Evolutionary conservation across 2,888 invertebrate species (phyloP).

Genomic region (Brachyptera risi): DNA sequence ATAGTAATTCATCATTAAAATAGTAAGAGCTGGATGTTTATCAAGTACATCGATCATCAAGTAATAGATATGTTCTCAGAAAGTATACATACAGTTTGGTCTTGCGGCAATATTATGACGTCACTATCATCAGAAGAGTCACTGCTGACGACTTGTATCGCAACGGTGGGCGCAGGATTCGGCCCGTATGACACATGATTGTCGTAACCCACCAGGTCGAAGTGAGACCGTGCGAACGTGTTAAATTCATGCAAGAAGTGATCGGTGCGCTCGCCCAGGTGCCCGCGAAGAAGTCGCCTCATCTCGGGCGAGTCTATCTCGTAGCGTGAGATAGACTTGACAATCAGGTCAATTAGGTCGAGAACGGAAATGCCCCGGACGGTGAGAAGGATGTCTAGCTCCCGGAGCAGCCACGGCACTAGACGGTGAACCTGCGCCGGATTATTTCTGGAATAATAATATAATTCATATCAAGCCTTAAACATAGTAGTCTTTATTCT

Average conservation of each 20-base stretch:
- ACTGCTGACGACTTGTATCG: not conserved
- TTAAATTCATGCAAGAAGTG: conserved; percentile 90
- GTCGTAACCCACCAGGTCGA: conserved; percentile 68
- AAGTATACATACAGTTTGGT: no score
- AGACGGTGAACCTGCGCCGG: conserved; percentile 77
- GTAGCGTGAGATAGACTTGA: conserved; percentile 62
- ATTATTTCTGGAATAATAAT: conserved; percentile 58
- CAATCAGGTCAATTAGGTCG: conserved; percentile 61
- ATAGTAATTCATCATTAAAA: no score
- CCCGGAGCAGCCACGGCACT: conserved; percentile 84
- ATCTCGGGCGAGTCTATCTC: conserved; percentile 68
- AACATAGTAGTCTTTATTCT: not conserved
- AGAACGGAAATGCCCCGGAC: conserved; percentile 34
- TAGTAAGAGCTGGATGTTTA: no score
- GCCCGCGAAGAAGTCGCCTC: conserved; percentile 61
- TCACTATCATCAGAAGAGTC: conserved; percentile 3
- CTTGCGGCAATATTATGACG: conserved; percentile 4
- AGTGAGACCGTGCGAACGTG: conserved; percentile 81
- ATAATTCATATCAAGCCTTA: not conserved
- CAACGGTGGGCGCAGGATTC: not conserved
- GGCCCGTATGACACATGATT: conserved; percentile 22
- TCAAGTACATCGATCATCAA: no score
- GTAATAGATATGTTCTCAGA: no score
- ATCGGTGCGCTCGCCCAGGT: conserved; percentile 62
- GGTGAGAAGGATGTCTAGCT: conserved; percentile 70